Evolutionary conservation across 2,797 vertebrate species (phyloP).

Genomic region (Artibeus jamaicensis): DNA sequence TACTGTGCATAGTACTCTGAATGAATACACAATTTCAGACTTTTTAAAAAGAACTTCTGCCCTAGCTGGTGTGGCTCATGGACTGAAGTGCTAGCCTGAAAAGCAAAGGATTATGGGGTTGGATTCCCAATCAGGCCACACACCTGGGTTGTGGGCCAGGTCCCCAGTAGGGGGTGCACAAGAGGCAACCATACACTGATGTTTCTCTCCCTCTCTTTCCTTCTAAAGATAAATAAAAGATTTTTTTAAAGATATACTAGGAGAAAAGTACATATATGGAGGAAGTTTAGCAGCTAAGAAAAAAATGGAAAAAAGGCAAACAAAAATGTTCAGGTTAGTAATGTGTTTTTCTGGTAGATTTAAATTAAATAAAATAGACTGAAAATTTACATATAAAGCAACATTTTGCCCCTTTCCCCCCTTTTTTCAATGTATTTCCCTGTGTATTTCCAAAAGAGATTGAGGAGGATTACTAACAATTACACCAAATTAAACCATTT

Average conservation of each 20-base stretch:
- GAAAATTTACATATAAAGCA: not conserved
- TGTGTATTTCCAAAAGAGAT: not conserved
- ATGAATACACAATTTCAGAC: not conserved
- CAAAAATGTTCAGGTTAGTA: not conserved
- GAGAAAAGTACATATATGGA: not conserved
- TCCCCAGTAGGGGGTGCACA: too few species aligned
- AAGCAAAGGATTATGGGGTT: too few species aligned
- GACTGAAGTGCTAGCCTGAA: not conserved
- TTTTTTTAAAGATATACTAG: not conserved
- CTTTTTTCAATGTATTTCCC: not conserved
- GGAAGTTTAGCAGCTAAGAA: not conserved
- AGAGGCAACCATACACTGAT: too few species aligned
- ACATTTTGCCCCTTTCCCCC: not conserved
- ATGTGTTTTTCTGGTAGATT: not conserved
- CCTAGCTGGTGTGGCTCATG: not conserved
- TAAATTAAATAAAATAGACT: not conserved
- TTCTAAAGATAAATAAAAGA: too few species aligned
- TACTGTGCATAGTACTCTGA: not conserved
- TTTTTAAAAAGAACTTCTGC: not conserved
- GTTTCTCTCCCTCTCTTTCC: too few species aligned
- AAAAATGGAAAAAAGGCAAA: not conserved
- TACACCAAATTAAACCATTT: not conserved
- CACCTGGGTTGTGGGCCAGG: too few species aligned
- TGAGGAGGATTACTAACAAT: not conserved
- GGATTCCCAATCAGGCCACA: too few species aligned